Evolutionary conservation across 2,888 invertebrate genomes (phyloP).

Genomic region (Apeira syringaria): DNA sequence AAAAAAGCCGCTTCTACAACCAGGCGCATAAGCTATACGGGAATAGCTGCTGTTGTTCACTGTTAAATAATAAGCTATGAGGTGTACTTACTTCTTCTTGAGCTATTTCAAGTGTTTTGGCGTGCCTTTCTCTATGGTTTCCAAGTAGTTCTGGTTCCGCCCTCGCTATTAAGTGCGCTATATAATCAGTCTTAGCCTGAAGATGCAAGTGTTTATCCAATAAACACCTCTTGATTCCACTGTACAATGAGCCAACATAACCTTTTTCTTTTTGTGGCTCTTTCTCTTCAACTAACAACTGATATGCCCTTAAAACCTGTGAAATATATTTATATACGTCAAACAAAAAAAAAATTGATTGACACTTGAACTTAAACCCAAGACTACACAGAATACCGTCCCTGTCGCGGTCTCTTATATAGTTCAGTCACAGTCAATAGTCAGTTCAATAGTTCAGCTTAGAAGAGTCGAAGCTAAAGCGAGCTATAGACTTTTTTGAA

Average conservation of each 20-base stretch:
- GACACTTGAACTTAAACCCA: no score
- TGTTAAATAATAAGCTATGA: no score
- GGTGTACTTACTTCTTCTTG: slow-evolving; percentile 90
- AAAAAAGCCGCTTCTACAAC: no score
- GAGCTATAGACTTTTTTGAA: no score
- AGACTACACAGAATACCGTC: no score
- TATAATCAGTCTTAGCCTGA: slow-evolving; percentile 93
- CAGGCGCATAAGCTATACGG: no score
- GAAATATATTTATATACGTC: slow-evolving; percentile 6
- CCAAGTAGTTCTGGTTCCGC: slow-evolving; percentile 96
- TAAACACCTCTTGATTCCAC: slow-evolving; percentile 93
- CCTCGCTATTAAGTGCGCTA: slow-evolving; percentile 92
- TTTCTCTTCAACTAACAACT: slow-evolving; percentile 92
- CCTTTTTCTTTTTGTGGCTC: slow-evolving; percentile 95
- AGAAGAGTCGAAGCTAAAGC: no score
- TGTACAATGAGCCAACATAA: slow-evolving; percentile 93
- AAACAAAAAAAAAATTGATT: no score
- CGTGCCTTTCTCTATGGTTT: slow-evolving; percentile 94
- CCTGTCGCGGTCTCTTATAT: no score
- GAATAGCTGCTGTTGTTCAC: no score
- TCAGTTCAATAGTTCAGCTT: no score
- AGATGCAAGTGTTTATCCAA: slow-evolving; percentile 95
- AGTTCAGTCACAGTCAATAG: no score
- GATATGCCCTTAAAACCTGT: slow-evolving; percentile 90
- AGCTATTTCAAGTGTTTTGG: slow-evolving; percentile 98